Evolutionary conservation across 92 coral and sea anemone genomes (phyloP), one percentile per base, ranked within the genome.

Genomic region (Umimayanthus chanpuru): DNA sequence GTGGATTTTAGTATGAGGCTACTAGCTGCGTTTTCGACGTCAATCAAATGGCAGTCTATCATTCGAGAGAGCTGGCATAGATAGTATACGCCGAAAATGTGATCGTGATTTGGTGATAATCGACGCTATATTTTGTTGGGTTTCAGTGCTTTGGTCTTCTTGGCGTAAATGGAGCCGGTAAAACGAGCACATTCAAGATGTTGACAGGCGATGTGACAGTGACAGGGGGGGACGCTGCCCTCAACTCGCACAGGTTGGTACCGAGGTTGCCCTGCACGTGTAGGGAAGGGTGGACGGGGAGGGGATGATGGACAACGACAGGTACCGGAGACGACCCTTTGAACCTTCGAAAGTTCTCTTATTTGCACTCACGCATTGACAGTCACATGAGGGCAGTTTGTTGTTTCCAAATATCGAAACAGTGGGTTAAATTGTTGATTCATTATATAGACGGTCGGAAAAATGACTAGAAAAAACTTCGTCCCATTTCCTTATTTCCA

Each of bases 151-250:
- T 97, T 88, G 99, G 99, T 39, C 95, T 97, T 73, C 92, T 97
- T 30, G 99, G 99, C 26, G 99, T 97, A 9, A 97, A 97, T 81
- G 99, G 99, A 28, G 99, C 99, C 65, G 99, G 99, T 38, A 97
- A 97, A 77, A 97, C 98, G 16, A 92, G 95, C 28, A 97, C 99
- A 18, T 97, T 97, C 87, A 95, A 95, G 87, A 95, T 97, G 99
- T 77, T 97, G 81, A 97, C 99, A 4, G 99, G 99, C 4, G 99
- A 97, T 85, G 96, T 94, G 21, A 89, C 95, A 12, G 87, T 97
- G 94, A 94, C 97, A 70, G 95, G 96, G 10, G 99, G 99, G 16
- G 95, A 95, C 58, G 99, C 98, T 1, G 91, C 85, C 76, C 93
- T 97, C 2, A 95, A 93, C 92, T 92, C 96, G 9, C 90, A 95